Conservation (phyloP, 2,113 vertebrate species). For the Sturnira hondurensis region DNA sequence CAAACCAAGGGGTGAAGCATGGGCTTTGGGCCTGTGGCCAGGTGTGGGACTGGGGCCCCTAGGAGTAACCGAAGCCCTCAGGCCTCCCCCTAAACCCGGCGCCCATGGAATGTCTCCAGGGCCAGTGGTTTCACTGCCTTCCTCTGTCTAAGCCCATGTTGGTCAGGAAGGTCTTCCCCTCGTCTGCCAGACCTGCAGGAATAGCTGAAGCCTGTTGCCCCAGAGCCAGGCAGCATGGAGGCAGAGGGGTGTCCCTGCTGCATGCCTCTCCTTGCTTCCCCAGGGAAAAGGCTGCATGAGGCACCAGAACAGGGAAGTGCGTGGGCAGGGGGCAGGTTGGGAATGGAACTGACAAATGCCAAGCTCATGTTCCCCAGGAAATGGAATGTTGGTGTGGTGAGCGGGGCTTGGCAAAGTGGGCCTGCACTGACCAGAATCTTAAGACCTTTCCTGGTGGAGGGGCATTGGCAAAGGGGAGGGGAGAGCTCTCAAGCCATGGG, state of each 20-base stretch:
- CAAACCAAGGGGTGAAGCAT: neutral
- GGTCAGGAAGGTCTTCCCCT: neutral
- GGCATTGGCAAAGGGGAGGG: accelerated
- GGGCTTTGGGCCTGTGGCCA: neutral
- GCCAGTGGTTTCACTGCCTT: neutral
- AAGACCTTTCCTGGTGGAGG: neutral
- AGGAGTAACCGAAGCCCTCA: neutral
- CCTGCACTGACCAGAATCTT: neutral
- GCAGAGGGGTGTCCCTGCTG: accelerated
- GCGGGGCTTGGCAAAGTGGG: neutral
- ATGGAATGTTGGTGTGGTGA: neutral
- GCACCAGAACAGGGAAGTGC: neutral
- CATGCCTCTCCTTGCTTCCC: neutral
- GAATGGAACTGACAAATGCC: constrained; percentile 14
- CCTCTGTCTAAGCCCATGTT: neutral
- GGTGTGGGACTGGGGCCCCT: neutral
- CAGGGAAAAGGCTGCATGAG: neutral
- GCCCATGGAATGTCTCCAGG: neutral
- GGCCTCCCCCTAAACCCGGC: too few relatives aligned
- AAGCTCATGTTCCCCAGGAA: neutral
- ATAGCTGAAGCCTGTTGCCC: neutral
- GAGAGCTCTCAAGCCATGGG: neutral
- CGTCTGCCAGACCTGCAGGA: neutral
- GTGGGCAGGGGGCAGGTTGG: neutral
- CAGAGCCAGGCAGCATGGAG: neutral